Conservation (phyloP, 2,888 invertebrate genomes). For the Temnothorax unifasciatus region DNA sequence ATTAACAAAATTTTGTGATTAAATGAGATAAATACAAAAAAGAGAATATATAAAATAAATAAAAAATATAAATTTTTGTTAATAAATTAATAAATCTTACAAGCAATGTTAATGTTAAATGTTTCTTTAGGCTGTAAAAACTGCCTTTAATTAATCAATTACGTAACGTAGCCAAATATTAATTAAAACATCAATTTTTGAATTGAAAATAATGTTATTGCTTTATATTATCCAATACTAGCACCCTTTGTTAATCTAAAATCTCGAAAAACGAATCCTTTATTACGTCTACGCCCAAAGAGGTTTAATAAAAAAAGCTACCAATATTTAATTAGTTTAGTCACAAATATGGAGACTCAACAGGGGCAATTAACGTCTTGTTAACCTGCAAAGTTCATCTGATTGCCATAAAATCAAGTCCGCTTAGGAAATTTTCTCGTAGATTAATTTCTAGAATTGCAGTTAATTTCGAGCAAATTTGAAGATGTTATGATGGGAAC, state of each 20-base stretch:
- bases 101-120: background rate
- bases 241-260: background rate
- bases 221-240: background rate
- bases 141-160: background rate
- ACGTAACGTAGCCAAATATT: background rate
- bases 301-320: background rate
- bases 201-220: background rate
- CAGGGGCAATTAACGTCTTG: conserved; percentile 4
- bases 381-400: background rate
- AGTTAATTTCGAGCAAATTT: background rate
- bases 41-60: background rate
- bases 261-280: background rate
- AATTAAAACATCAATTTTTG: background rate
- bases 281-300: background rate
- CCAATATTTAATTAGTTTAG: background rate
- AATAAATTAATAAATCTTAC: background rate
- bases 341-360: background rate
- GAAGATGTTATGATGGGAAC: background rate
- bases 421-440: background rate
- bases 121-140: background rate
- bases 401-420: background rate
- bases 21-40: background rate
- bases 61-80: background rate
- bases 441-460: background rate
- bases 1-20: background rate